Percentiles rank a stretch among this genome's conserved stretches.
Evolutionary conservation across 2,113 vertebrate species (phyloP).

Genomic region (Lampris megalopsis): DNA sequence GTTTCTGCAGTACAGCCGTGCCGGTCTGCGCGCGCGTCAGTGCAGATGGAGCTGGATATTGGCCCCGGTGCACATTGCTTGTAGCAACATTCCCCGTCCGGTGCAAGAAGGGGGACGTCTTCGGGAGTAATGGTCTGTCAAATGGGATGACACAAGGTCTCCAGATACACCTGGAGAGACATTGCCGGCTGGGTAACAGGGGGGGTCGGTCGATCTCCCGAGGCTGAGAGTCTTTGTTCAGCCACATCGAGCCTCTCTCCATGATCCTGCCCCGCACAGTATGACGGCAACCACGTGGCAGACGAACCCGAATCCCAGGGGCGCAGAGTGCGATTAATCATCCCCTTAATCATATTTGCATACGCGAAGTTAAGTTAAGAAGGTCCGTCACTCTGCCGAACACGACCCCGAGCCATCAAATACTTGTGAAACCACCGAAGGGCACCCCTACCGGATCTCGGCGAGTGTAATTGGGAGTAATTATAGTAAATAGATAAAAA

Average conservation of each 20-base stretch:
- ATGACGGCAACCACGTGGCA: slow-evolving; percentile 13
- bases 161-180: slow-evolving; percentile 44
- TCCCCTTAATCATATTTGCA: slow-evolving; percentile 67
- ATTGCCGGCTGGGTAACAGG: slow-evolving; percentile 10
- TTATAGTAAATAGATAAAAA: too few relatives aligned
- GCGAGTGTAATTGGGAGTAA: too few relatives aligned
- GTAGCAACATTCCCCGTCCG: slow-evolving; percentile 26
- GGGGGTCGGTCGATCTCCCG: not conserved
- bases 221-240: slow-evolving; percentile 52
- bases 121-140: slow-evolving; percentile 47
- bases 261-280: slow-evolving; percentile 25
- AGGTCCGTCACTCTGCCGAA: slow-evolving; percentile 40
- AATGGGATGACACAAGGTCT: slow-evolving; percentile 40
- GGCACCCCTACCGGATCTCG: too few relatives aligned
- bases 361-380: slow-evolving; percentile 57
- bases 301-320: slow-evolving; percentile 46
- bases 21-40: slow-evolving; percentile 20
- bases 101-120: not conserved
- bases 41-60: slow-evolving; percentile 29
- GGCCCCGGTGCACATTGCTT: slow-evolving; percentile 31
- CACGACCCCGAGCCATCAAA: not conserved
- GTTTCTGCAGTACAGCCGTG: not conserved
- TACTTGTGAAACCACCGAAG: too few relatives aligned
- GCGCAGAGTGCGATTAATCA: slow-evolving; percentile 53
- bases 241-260: slow-evolving; percentile 35